These are phyloP conservation scores for Adelosebastes latens DNA, from an alignment of 2,797 vertebrate genomes.

Conservation along the genomic window DNA sequence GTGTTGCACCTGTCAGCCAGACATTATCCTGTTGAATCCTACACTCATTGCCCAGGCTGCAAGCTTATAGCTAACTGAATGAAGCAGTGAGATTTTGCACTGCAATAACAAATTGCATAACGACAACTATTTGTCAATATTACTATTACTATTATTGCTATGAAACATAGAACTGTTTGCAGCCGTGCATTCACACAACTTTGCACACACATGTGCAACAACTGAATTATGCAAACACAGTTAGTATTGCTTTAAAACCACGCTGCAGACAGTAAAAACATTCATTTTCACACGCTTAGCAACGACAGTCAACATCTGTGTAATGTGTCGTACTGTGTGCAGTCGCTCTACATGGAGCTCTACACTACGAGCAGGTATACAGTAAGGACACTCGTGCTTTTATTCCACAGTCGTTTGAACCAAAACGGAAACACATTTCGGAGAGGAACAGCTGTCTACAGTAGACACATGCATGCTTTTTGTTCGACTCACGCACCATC, in stretches of 20 bases:
- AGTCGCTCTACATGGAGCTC: slow-evolving; percentile 8
- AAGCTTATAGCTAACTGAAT: background rate
- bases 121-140: background rate
- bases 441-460: slow-evolving; percentile 14
- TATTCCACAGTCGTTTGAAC: slow-evolving; percentile 32
- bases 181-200: slow-evolving; percentile 1
- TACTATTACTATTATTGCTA: too few species aligned
- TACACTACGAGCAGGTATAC: slow-evolving; percentile 8
- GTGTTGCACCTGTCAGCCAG: slow-evolving; percentile 32
- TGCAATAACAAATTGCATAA: background rate
- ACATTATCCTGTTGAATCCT: background rate
- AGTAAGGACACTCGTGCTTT: slow-evolving; percentile 30
- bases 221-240: slow-evolving; percentile 26
- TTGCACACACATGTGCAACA: slow-evolving; percentile 44
- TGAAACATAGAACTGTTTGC: background rate
- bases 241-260: background rate
- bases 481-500: slow-evolving; percentile 81
- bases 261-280: background rate
- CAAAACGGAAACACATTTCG: slow-evolving; percentile 2
- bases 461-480: slow-evolving; percentile 67
- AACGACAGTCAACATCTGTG: slow-evolving; percentile 16
- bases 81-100: background rate
- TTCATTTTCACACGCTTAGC: background rate
- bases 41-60: background rate
- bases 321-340: slow-evolving; percentile 16